phyloP scores from a whole-genome alignment of 2,888 invertebrate species.

The Dexiosoma caninum region DNA sequence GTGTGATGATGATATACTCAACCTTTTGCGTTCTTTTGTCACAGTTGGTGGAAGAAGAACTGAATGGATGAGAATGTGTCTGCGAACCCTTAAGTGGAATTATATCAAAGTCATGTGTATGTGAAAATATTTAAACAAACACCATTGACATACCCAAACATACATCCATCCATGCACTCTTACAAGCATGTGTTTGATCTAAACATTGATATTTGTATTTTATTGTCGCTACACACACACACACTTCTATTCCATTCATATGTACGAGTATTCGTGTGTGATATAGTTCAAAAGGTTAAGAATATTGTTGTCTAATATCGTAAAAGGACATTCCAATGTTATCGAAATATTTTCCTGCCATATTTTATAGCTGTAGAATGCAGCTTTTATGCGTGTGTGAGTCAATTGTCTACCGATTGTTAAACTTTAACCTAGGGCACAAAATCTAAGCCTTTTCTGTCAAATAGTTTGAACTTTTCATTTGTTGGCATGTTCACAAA shows the following conservation, averaged over 20 bases:
- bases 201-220: conserved; percentile 9
- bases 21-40: conserved; percentile 42
- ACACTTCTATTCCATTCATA: not conserved
- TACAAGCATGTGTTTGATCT: too few species aligned
- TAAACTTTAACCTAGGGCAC: conserved; percentile 48
- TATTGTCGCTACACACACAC: not conserved
- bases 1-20: conserved; percentile 46
- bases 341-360: conserved; percentile 19
- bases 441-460: conserved; percentile 23
- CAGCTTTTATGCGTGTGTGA: not conserved
- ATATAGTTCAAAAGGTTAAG: conserved; percentile 36
- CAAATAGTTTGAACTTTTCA: not conserved
- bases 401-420: not conserved
- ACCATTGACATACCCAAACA: not conserved
- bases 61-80: conserved; percentile 6
- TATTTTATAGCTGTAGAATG: not conserved
- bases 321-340: conserved; percentile 27
- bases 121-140: not conserved
- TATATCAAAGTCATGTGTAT: conserved; percentile 9
- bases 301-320: conserved; percentile 37
- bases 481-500: not conserved
- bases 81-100: conserved; percentile 22
- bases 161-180: not conserved
- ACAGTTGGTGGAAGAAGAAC: conserved; percentile 27
- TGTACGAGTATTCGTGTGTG: not conserved